Evolutionary conservation across 92 coral and sea anemone species (phyloP).

Genomic region (Paramuricea clavata): DNA sequence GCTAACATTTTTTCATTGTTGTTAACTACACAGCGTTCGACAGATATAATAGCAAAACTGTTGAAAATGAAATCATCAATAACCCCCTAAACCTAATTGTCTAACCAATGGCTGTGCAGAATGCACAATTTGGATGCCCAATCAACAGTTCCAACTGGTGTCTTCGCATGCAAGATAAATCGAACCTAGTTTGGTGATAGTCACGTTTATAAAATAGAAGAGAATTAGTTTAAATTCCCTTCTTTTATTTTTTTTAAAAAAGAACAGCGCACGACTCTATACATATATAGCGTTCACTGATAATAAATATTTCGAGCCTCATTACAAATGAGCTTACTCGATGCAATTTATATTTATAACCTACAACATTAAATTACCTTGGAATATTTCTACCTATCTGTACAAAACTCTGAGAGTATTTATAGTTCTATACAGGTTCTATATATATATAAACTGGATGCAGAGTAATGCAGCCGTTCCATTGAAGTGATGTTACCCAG

Average conservation of each 20-base stretch:
- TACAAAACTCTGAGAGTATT: constrained; percentile 3
- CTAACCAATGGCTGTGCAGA: background rate
- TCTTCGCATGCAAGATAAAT: constrained; percentile 5
- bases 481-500: too few relatives aligned
- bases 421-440: constrained; percentile 9
- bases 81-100: too few relatives aligned
- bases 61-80: too few relatives aligned
- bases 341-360: constrained; percentile 8
- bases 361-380: constrained; percentile 8
- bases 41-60: too few relatives aligned
- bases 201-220: background rate
- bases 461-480: constrained; percentile 18
- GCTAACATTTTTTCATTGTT: too few relatives aligned
- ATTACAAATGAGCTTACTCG: background rate
- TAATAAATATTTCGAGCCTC: constrained; percentile 31
- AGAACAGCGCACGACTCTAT: constrained; percentile 11
- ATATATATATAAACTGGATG: constrained; percentile 14
- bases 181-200: background rate
- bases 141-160: background rate
- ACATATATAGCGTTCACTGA: constrained; percentile 9
- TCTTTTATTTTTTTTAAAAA: background rate
- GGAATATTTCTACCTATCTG: constrained; percentile 23
- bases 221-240: background rate
- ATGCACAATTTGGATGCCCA: background rate
- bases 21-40: too few relatives aligned